These are phyloP conservation scores for Tolmerus cingulatus DNA, from an alignment of 2,888 invertebrate genomes.

Conservation along the genomic window DNA sequence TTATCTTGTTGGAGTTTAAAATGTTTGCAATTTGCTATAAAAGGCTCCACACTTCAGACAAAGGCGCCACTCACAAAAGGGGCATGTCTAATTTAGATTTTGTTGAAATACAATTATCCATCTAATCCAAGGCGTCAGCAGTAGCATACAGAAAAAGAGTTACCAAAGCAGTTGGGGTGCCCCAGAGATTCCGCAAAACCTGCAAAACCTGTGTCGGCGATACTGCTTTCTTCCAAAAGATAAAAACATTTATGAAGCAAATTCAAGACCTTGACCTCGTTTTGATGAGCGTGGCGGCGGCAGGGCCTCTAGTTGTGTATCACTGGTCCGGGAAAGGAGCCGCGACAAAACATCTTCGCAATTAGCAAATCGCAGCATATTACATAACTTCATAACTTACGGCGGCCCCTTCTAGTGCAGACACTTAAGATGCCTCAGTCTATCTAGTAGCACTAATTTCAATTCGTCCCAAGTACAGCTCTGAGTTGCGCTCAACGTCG, in stretches of 20 bases:
- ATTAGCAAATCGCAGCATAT: neutral
- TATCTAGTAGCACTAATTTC: neutral
- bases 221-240: neutral
- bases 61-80: neutral
- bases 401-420: neutral
- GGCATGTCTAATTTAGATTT: neutral
- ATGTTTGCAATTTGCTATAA: neutral
- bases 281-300: neutral
- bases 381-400: neutral
- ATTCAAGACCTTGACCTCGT: slow-evolving; percentile 4
- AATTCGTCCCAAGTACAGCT: neutral
- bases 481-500: neutral
- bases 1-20: neutral
- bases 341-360: neutral
- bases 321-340: neutral
- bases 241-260: neutral
- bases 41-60: neutral
- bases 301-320: neutral
- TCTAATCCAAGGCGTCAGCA: neutral
- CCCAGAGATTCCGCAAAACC: neutral
- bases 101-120: neutral
- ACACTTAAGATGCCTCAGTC: neutral
- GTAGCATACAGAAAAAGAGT: neutral
- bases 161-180: neutral
- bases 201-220: neutral